Evolutionary conservation across 2,113 vertebrate species (phyloP).

Genomic region (Platichthys flesus): DNA sequence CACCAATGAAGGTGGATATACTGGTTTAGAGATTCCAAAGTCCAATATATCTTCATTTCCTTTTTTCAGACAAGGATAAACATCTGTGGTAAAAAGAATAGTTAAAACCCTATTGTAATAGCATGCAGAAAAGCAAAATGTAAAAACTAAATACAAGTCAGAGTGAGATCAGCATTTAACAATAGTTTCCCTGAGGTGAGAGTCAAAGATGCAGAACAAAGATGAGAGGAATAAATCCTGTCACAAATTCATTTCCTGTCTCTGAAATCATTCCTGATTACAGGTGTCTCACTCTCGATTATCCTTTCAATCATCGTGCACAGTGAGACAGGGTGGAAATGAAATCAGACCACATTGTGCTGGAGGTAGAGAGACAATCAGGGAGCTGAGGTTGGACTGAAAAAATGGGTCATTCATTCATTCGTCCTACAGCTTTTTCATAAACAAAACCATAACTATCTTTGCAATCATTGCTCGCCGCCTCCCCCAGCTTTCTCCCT

Average conservation of each 20-base stretch:
- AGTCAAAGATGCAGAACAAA: background rate
- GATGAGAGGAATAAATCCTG: slow-evolving; percentile 52
- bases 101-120: no score
- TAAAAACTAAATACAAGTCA: background rate
- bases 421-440: slow-evolving; percentile 27
- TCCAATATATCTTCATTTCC: no score
- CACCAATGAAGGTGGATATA: no score
- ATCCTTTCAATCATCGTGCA: slow-evolving; percentile 42
- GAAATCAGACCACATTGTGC: slow-evolving; percentile 63
- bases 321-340: slow-evolving; percentile 5
- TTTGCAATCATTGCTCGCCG: background rate
- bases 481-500: background rate
- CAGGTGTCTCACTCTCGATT: slow-evolving; percentile 38
- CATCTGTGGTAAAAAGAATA: no score
- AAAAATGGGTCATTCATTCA: slow-evolving; percentile 51
- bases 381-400: background rate
- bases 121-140: background rate
- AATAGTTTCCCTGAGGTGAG: background rate
- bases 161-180: background rate
- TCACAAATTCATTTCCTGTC: slow-evolving; percentile 56
- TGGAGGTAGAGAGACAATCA: slow-evolving; percentile 31
- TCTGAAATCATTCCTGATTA: slow-evolving; percentile 37
- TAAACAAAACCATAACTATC: slow-evolving; percentile 19
- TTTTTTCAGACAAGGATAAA: no score
- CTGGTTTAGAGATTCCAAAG: no score